Evolutionary conservation across 2,888 invertebrate genomes (phyloP), one percentile per base, ranked within the genome.

Genomic region (Apeira syringaria): DNA sequence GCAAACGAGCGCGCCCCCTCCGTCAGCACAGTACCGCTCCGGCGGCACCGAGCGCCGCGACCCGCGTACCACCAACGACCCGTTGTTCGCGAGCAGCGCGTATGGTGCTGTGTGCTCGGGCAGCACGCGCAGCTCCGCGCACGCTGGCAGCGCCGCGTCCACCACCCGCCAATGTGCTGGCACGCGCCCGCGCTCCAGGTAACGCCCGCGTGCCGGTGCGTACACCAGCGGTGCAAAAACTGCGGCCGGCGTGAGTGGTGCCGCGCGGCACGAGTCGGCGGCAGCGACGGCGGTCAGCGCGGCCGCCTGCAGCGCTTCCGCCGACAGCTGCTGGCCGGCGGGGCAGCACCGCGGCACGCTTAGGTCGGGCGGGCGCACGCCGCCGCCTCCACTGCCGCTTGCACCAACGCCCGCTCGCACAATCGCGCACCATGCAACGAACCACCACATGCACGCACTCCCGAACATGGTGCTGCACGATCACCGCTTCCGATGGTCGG

Each of bases 11-110:
- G 93, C 92, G 1, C 91, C 92, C 9, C 87, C 87, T 22, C 91
- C 82, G 69, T 96, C 96, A 26, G 93, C 91, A 74, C 96, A 96
- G 74, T 92, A 96, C 25, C 91, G 88, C 0, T 74, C 72, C 0
- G 93, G 91, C 3, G 91, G 80, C 43, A 94, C 73, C 30, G 85
- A 58, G 24, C 35, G 52, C 32, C 65, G 57, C 11, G 64, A 63
- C 38, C 91, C 91, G 0, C 92, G 84, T 47, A 93, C 72, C 59
- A 91, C 70, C 40, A 94, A 82, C 5, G 92, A 92, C 0, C 94
- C 96, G 71, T 93, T 93, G 53, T 92, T 92, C 47, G 94, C 90
- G n/a, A 94, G 75, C 26, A 93, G 68, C 59, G 91, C 92, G 67
- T 80, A 88, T 28, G 78, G 68, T 30, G 80, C 86, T 27, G 82